phyloP scores from a whole-genome alignment of 2,113 vertebrate genomes.

The Pituophis catenifer region DNA sequence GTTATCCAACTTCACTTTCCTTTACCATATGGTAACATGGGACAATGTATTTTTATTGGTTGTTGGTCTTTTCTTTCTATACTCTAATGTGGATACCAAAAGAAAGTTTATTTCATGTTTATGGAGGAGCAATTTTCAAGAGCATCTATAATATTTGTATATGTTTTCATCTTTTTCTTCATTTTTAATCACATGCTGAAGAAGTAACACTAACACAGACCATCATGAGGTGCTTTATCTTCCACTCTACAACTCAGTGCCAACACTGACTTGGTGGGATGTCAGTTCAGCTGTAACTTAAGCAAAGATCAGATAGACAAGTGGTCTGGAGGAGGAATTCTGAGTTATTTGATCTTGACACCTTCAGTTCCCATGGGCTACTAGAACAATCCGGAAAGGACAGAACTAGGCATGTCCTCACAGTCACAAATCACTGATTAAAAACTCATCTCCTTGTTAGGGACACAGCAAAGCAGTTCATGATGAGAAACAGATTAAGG shows the following conservation, averaged over 20 bases:
- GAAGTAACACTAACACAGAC: background rate
- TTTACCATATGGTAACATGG: background rate
- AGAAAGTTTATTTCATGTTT: slow-evolving; percentile 5
- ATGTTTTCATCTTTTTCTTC: background rate
- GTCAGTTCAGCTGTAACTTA: slow-evolving; percentile 25
- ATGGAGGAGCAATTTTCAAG: slow-evolving; percentile 30
- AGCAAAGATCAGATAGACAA: slow-evolving; percentile 43
- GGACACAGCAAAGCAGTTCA: slow-evolving; percentile 50
- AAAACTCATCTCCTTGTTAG: slow-evolving; percentile 16
- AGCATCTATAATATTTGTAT: slow-evolving; percentile 25
- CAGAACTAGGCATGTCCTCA: slow-evolving; percentile 44
- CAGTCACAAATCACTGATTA: slow-evolving; percentile 49
- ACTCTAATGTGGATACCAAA: rapidly evolving
- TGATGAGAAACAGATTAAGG: slow-evolving; percentile 36
- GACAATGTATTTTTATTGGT: background rate
- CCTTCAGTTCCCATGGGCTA: slow-evolving; percentile 47
- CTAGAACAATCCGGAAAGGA: slow-evolving; percentile 55
- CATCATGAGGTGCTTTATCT: slow-evolving; percentile 31
- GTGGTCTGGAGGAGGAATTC: slow-evolving; percentile 47
- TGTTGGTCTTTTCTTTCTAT: background rate
- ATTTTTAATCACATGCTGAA: slow-evolving; percentile 33
- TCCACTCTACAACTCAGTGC: slow-evolving; percentile 25
- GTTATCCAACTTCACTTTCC: background rate
- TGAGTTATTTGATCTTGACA: slow-evolving; percentile 63
- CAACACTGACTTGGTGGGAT: slow-evolving; percentile 31